Base-by-base conservation (phyloP, 2,888 invertebrate species). In the Tetragonisca angustula region DNA sequence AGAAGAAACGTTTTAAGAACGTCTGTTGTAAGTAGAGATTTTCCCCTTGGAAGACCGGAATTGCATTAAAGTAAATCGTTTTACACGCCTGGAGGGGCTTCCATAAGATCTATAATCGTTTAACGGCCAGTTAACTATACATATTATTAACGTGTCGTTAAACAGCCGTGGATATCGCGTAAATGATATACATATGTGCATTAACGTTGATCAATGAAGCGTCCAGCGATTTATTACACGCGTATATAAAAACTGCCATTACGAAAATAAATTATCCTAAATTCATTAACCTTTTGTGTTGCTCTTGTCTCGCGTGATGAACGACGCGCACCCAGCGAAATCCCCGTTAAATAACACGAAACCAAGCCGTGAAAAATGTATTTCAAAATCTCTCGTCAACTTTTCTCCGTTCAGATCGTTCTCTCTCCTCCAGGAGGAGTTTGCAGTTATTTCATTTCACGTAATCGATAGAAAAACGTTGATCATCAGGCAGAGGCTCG, bases 131-230 rank as follows among this genome's bases (percentile, higher is more conserved):
- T 85, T 88, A 87, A 85, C 76, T 84, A 71, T 83, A 79, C 68
- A 49, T 76, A 76, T 88, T 89, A 85, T 85, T 83, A 84, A 89
- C 87, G 89, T 74, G 74, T 79, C 89, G 88, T 87, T 89, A 75
- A 84, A 50, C 83, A 83, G 68, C 79, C 61, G 73, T 82, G 72
- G 77, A 83, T 69, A 76, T 84, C 83, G 82, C 76, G 75, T 79
- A 80, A 83, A 77, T 82, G 87, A 83, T 75, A 74, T 70, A 73
- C 77, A 77, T 59, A 77, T 50, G 83, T 50, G 77, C 70, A 80
- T 83, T 79, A 81, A 76, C 67, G 76, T 88, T 86, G 72, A 77
- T 84, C 86, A 79, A 84, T 84, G 78, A 68, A 88, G 62, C 54
- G 52, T 71, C 49, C 59, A 79, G 59, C 68, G 32, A 52, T 77